Conservation (phyloP, 1,140 invertebrate genomes). For the Dinoponera quadriceps region DNA sequence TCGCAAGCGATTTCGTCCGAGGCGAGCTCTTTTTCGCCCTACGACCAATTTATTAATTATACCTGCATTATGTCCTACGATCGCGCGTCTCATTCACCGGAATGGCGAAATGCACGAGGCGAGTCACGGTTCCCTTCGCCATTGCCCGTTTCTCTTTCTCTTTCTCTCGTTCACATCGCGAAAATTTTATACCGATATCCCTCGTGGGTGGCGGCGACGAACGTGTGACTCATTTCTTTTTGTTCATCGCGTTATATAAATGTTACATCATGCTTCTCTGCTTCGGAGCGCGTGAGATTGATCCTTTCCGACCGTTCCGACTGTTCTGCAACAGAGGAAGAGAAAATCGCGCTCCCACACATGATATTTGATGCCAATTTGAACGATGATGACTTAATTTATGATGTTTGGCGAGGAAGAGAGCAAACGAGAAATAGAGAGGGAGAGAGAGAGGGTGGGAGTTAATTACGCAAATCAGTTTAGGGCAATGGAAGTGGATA, state of each 20-base stretch:
- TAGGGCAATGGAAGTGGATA: background rate
- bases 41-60: constrained; percentile 17
- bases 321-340: background rate
- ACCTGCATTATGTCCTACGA: background rate
- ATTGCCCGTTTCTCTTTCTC: too few species aligned
- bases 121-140: constrained; percentile 25
- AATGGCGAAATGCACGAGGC: background rate
- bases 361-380: background rate
- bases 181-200: constrained; percentile 43
- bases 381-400: background rate
- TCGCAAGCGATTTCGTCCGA: background rate
- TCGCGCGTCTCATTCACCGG: background rate
- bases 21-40: background rate
- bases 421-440: too few species aligned
- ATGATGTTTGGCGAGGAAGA: background rate
- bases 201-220: constrained; percentile 60
- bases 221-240: constrained; percentile 61
- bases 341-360: background rate
- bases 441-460: background rate
- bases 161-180: constrained; percentile 20
- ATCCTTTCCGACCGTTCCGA: constrained; percentile 11
- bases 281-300: background rate
- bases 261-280: constrained; percentile 38
- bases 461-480: background rate
- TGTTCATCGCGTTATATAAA: constrained; percentile 56